Evolutionary conservation across 2,888 invertebrate genomes (phyloP), one percentile per base, ranked within the genome.

Genomic region (Mantis religiosa): DNA sequence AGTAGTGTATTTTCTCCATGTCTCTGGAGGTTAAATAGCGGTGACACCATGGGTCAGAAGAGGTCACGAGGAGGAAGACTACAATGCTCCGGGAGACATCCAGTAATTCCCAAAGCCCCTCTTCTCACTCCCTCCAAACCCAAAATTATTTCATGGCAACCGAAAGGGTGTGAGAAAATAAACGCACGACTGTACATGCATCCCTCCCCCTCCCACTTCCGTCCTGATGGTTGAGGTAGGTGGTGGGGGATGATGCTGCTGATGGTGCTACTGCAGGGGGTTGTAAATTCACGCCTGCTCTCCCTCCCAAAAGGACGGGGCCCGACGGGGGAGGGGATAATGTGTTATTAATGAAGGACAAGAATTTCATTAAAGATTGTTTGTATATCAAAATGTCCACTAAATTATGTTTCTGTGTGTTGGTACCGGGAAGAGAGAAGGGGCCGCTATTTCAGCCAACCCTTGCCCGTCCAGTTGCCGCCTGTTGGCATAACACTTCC

Each of bases 291-390:
- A 89, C 86, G 87, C 88, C 83, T 83, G 86, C 87, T 83, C 82
- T 82, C 30, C 85, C 85, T 12, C 85, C 82, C 84, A 81, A 54
- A 81, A 28, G 28, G 25, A 84, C 87, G 28, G 41, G 47, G 47
- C 82, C 87, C 87, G 20, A 82, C 87, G 88, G 87, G 88, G 90
- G 88, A 88, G 84, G 85, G 90, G 90, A 90, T 95, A 95, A 95
- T 95, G 94, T 94, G 94, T 94, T 95, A 95, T 95, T 95, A 95
- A 95, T 95, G 95, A 95, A 95, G 94, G 94, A 94, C 94, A 95
- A 94, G 95, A 95, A 95, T 95, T 95, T 95, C 95, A 95, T 95
- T 95, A 94, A 94, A 94, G 94, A 94, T 94, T 94, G 94, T 94
- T 94, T 94, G 94, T 94, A 94, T 94, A 94, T 94, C 94, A 94